These are phyloP conservation scores for Gasterosteus nipponicus DNA, from an alignment of 2,113 vertebrate species.

Conservation along the genomic window DNA sequence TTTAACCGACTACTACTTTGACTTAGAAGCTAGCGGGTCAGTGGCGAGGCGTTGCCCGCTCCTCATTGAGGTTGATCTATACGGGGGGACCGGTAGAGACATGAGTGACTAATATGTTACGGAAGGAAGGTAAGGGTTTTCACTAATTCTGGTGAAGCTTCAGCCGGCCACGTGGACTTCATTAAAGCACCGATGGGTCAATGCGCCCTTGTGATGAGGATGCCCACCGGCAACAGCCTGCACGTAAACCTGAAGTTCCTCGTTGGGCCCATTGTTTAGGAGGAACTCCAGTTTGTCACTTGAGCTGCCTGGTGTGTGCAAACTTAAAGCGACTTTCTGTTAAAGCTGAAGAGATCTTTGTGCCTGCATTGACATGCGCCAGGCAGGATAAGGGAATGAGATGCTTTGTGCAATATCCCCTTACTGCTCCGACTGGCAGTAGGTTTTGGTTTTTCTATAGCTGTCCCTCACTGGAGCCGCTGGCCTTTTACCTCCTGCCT, in stretches of 20 bases:
- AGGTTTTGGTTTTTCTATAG: not conserved
- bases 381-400: not conserved
- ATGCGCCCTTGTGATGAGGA: not conserved
- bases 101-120: not conserved
- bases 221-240: not conserved
- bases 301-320: not conserved
- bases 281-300: not conserved
- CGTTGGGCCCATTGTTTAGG: not conserved
- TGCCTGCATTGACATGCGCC: not conserved
- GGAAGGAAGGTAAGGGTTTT: not conserved
- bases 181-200: not conserved
- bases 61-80: not conserved
- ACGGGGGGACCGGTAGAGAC: not conserved
- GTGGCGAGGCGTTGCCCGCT: not conserved
- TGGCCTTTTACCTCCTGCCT: not conserved
- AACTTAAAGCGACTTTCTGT: not conserved
- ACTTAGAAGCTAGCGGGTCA: not conserved
- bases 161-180: not conserved
- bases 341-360: not conserved
- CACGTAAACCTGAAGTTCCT: not conserved
- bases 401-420: not conserved
- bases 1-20: not conserved
- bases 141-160: not conserved
- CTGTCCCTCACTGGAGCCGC: not conserved
- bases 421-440: not conserved